phyloP scores from a whole-genome alignment of 1,140 invertebrate genomes.

The Formica exsecta region DNA sequence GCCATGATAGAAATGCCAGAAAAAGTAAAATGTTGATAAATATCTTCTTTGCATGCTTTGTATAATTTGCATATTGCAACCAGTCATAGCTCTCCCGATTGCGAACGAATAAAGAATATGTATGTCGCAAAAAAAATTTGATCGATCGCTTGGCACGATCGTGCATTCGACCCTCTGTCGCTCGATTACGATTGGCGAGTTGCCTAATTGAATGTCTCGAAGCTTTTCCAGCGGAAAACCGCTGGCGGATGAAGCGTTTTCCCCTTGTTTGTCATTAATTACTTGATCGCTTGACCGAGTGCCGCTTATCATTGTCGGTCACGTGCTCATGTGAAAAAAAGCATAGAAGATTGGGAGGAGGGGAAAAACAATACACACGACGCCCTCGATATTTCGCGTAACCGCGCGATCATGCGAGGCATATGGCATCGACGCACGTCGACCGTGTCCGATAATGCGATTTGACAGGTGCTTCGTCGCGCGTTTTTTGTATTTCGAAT shows the following conservation, averaged over 20 bases:
- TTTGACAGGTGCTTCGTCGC: slow-evolving; percentile 70
- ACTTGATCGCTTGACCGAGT: slow-evolving; percentile 56
- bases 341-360: slow-evolving; percentile 3
- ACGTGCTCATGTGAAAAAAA: background rate
- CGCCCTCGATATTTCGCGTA: slow-evolving; percentile 51
- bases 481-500: slow-evolving; percentile 67
- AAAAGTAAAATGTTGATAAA: slow-evolving; percentile 48
- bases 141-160: slow-evolving; percentile 66
- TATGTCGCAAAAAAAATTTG: slow-evolving; percentile 68
- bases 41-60: slow-evolving; percentile 18
- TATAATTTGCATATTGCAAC: slow-evolving; percentile 50
- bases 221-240: slow-evolving; percentile 68
- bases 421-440: slow-evolving; percentile 52
- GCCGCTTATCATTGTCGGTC: slow-evolving; percentile 33
- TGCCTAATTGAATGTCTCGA: slow-evolving; percentile 76
- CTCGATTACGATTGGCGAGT: slow-evolving; percentile 65
- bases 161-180: slow-evolving; percentile 66
- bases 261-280: slow-evolving; percentile 67
- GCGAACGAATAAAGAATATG: slow-evolving; percentile 9
- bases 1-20: background rate
- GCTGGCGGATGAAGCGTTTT: slow-evolving; percentile 42
- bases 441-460: slow-evolving; percentile 68
- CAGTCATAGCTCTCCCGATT: slow-evolving; percentile 37
- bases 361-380: slow-evolving; percentile 12
- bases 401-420: slow-evolving; percentile 51